Evolutionary conservation across 1,140 invertebrate species (phyloP).

Genomic region (Acromyrmex echinatior): DNA sequence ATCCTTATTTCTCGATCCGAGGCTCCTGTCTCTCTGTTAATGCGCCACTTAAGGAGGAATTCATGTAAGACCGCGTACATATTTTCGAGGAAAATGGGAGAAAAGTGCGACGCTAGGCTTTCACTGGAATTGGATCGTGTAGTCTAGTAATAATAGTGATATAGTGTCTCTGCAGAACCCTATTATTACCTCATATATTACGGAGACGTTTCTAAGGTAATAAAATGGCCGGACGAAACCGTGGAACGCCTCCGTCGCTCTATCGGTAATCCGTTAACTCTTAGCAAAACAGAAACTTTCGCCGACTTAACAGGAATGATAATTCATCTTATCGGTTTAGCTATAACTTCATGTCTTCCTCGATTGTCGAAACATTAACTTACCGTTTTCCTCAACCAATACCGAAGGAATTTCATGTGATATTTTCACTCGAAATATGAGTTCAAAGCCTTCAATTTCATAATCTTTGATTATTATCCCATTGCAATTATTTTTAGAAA

Average conservation of each 20-base stretch:
- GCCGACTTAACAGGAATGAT: slow-evolving; percentile 39
- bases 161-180: slow-evolving; percentile 51
- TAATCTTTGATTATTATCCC: background rate
- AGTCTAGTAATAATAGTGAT: slow-evolving; percentile 56
- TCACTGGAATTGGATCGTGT: slow-evolving; percentile 62
- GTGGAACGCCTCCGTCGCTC: slow-evolving; percentile 10
- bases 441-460: background rate
- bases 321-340: slow-evolving; percentile 45
- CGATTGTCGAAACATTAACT: background rate
- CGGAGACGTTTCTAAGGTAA: slow-evolving; percentile 45
- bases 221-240: slow-evolving; percentile 47
- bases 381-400: background rate
- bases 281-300: slow-evolving; percentile 61
- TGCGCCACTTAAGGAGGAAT: slow-evolving; percentile 25
- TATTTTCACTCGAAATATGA: background rate
- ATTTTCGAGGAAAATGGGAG: slow-evolving; percentile 47
- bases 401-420: background rate
- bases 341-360: background rate
- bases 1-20: slow-evolving; percentile 36
- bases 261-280: slow-evolving; percentile 58
- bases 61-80: slow-evolving; percentile 48
- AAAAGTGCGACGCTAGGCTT: slow-evolving; percentile 54
- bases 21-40: slow-evolving; percentile 17
- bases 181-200: slow-evolving; percentile 64
- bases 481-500: background rate